These are phyloP conservation scores for Oryzias sinensis DNA, from an alignment of 2,797 vertebrate species.

Conservation along the genomic window DNA sequence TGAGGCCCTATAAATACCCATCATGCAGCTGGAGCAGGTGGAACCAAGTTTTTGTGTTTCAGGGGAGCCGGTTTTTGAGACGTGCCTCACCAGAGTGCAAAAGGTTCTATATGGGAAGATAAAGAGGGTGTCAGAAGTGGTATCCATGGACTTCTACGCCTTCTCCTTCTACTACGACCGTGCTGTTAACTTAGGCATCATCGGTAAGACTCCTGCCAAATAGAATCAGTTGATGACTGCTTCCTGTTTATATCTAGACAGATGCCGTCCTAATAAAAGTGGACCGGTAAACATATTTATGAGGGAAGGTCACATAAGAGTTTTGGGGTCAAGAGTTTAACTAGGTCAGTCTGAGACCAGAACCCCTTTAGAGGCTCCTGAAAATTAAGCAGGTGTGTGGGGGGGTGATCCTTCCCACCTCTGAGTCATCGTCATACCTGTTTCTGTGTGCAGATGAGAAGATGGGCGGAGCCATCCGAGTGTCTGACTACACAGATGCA, in stretches of 20 bases:
- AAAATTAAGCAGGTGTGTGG: too few species aligned
- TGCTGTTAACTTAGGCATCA: constrained; percentile 82
- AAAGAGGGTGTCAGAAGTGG: constrained; percentile 73
- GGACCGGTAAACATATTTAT: too few species aligned
- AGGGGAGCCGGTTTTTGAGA: constrained; percentile 80
- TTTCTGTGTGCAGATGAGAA: constrained; percentile 73
- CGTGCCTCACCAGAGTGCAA: constrained; percentile 82
- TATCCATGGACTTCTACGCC: constrained; percentile 84
- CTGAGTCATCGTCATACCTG: not conserved
- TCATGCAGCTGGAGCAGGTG: constrained; percentile 1
- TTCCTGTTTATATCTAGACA: too few species aligned
- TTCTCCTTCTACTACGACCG: constrained; percentile 93
- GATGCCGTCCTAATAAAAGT: too few species aligned
- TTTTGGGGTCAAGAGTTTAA: too few species aligned
- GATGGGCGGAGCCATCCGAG: constrained; percentile 78
- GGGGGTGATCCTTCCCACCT: too few species aligned
- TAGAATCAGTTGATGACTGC: too few species aligned
- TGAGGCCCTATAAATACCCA: not conserved
- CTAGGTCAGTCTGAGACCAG: too few species aligned
- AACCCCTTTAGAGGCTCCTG: too few species aligned
- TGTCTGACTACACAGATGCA: constrained; percentile 80
- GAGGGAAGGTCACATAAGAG: too few species aligned
- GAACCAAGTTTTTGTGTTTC: constrained; percentile 24
- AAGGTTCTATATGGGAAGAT: constrained; percentile 85
- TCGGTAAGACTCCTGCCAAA: constrained; percentile 72